Conservation (phyloP, 2,888 invertebrate genomes). For the Hypsopygia costalis region DNA sequence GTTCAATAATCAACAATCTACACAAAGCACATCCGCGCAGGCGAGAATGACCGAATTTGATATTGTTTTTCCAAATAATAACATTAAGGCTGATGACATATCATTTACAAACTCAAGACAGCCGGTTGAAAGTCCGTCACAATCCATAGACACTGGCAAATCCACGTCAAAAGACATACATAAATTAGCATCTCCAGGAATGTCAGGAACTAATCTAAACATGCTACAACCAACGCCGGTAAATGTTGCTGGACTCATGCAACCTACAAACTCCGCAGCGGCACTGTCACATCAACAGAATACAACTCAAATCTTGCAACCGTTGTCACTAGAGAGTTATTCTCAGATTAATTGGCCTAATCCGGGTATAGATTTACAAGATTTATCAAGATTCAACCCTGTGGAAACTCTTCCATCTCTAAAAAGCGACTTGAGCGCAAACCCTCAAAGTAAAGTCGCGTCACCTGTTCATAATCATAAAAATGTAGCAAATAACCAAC, state of each 20-base stretch:
- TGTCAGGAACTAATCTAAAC: slow-evolving; percentile 22
- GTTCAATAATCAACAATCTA: not conserved
- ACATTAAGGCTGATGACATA: slow-evolving; percentile 44
- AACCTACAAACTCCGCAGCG: slow-evolving; percentile 24
- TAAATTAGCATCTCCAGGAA: slow-evolving; percentile 21
- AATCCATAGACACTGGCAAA: slow-evolving; percentile 27
- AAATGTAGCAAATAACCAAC: slow-evolving; percentile 31
- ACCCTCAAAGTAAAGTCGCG: slow-evolving; percentile 48
- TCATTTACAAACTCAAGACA: slow-evolving; percentile 32
- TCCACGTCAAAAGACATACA: slow-evolving; percentile 2
- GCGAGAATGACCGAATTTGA: slow-evolving; percentile 27
- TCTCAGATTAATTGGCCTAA: slow-evolving; percentile 83
- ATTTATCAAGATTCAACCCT: slow-evolving; percentile 72
- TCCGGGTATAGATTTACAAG: slow-evolving; percentile 78
- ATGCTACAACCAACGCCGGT: slow-evolving; percentile 50
- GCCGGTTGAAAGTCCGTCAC: slow-evolving; percentile 33
- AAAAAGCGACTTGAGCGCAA: slow-evolving; percentile 53
- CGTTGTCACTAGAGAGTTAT: slow-evolving; percentile 69
- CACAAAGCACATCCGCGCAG: slow-evolving; percentile 24
- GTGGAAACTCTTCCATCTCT: slow-evolving; percentile 68
- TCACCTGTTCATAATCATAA: slow-evolving; percentile 56
- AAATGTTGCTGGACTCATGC: slow-evolving; percentile 16
- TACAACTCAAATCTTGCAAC: slow-evolving; percentile 68
- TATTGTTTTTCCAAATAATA: slow-evolving; percentile 32
- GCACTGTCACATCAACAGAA: slow-evolving; percentile 45